Evolutionary conservation across 2,113 vertebrate genomes (phyloP).

Genomic region (Polyodon spathula): DNA sequence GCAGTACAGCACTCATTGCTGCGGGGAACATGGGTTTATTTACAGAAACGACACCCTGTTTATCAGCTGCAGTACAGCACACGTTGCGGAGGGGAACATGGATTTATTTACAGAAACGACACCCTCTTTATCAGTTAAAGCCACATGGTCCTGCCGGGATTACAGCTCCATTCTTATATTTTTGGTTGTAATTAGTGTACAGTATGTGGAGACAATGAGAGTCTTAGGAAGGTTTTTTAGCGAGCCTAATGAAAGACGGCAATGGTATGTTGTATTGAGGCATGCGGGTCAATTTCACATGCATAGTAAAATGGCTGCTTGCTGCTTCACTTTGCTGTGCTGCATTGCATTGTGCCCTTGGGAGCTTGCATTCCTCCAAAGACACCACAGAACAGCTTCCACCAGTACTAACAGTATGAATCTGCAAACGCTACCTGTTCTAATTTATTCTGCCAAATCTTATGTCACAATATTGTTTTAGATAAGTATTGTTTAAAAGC

Average conservation of each 20-base stretch:
- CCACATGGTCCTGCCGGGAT: no score
- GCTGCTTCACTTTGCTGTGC: conserved; percentile 1
- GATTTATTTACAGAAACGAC: neutral
- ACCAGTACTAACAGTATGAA: neutral
- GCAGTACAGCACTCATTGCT: neutral
- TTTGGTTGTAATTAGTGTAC: neutral
- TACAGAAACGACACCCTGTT: neutral
- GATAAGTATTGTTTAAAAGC: no score
- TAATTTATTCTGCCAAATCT: neutral
- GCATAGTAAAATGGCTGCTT: neutral
- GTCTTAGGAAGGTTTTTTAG: conserved; percentile 11
- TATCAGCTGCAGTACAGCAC: neutral
- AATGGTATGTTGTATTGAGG: conserved; percentile 8
- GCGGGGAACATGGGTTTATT: neutral
- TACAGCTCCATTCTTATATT: conserved; percentile 1
- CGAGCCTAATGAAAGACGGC: conserved; percentile 6
- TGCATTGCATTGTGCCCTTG: neutral
- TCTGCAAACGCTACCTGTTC: neutral
- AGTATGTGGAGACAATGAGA: neutral
- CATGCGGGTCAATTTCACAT: neutral
- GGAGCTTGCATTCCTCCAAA: neutral
- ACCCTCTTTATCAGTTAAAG: no score
- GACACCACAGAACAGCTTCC: neutral
- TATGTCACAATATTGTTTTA: no score
- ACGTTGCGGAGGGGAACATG: neutral